Conservation (phyloP, 2,888 invertebrate species). For the Lordiphosa andalusiaca region DNA sequence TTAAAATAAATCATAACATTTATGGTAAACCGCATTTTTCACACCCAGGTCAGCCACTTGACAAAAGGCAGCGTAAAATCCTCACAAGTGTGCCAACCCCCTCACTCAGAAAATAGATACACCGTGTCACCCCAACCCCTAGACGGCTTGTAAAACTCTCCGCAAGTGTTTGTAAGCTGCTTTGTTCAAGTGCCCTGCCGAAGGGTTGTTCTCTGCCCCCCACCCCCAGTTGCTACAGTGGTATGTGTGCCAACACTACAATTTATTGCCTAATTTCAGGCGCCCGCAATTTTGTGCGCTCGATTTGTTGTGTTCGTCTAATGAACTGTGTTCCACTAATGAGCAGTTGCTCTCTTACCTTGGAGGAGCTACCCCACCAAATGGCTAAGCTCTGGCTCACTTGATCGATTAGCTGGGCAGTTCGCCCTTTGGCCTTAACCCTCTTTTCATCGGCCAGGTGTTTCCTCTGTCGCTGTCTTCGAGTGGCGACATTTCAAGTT, state of each 20-base stretch:
- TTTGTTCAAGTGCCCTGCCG: constrained; percentile 61
- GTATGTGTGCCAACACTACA: constrained; percentile 20
- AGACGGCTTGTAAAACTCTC: constrained; percentile 25
- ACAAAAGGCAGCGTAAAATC: constrained; percentile 58
- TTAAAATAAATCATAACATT: constrained; percentile 59
- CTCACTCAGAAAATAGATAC: constrained; percentile 13
- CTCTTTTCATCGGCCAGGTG: constrained; percentile 44
- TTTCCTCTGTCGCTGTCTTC: constrained; percentile 26
- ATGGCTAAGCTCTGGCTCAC: constrained; percentile 2
- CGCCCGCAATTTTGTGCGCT: constrained; percentile 20
- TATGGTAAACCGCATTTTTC: constrained; percentile 55
- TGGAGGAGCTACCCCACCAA: constrained; percentile 1
- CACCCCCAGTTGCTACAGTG: background rate
- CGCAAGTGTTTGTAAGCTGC: constrained; percentile 70
- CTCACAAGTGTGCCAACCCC: constrained; percentile 51
- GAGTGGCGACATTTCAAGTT: constrained; percentile 54
- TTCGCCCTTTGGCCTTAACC: constrained; percentile 58
- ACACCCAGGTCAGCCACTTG: constrained; percentile 30
- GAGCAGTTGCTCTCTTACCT: constrained; percentile 23
- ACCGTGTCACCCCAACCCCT: constrained; percentile 1
- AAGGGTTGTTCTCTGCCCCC: constrained; percentile 32
- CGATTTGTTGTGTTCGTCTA: constrained; percentile 22
- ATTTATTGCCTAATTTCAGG: constrained; percentile 46
- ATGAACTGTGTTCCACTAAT: constrained; percentile 52
- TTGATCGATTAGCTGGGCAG: constrained; percentile 58